Base-by-base conservation (phyloP, 2,113 vertebrate species). In the Tilapia sparmanii region DNA sequence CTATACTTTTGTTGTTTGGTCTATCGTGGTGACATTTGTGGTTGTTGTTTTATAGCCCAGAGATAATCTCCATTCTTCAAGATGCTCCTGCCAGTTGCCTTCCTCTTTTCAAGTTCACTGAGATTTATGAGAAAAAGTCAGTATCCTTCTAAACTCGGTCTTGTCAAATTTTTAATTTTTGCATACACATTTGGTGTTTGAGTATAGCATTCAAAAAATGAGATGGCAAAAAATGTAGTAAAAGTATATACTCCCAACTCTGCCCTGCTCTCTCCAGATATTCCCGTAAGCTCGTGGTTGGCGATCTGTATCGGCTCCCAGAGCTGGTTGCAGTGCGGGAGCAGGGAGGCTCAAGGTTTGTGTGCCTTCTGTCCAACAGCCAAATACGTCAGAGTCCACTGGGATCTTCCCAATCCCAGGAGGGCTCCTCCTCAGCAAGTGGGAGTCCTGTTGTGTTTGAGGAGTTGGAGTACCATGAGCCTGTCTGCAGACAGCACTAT, bases 111-210 rank as follows among this genome's bases (percentile, higher is more conserved):
- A 99, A 99, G 85, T 98, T 99, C 80, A 97, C 96, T 16, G 99
- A 99, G 89, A 98, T 98, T 86, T 99, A 99, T 93, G 98, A 99
- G 93, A 99, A 98, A 91, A 99, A 98, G 99, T 99, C 96, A 95
- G 97, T 93, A 42, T 12, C 10, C 1, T 2, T 81, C 16, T 83
- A 7, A 54, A 19, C 10, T 22, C 6, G 1, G 15, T n/a, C 5
- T 24, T 45, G 29, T 73, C 4, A 10, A 1, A 5, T n/a, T n/a
- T n/a, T 6, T 13, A 1, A 5, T n/a, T n/a, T n/a, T 6, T 66
- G 26, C 13, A 4, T 16, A 29, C 10, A 13, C 16, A 19, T 40
- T 84, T 86, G 50, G 12, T 52, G 18, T 68, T 57, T 4, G 8
- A 57, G 5, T 81, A 3, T 52, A 78, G 45, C 29, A 4, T 68